Base-by-base conservation (phyloP, 2,888 invertebrate species). In the Lamproptera curius region DNA sequence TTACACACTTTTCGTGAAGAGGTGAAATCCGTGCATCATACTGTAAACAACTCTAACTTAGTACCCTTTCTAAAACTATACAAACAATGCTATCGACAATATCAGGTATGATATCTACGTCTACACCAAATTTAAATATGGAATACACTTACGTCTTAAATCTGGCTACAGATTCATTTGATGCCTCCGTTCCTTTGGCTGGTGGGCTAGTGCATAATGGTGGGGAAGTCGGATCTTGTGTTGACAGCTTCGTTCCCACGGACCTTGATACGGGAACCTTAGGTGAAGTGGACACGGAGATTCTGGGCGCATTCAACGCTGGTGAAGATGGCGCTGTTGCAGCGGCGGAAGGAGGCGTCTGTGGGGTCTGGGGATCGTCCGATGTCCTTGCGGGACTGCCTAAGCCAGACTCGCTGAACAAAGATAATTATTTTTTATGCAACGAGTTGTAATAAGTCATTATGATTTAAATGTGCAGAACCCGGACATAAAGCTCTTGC, bases 71-170 rank as follows among this genome's bases (percentile, higher is more conserved):
- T 10, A 42, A 14, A 15, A n/a, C 26, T 26, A 0, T 31, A 6
- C 13, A 6, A 10, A 31, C 11, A 31, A n/a, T n/a, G n/a, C n/a
- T n/a, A n/a, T n/a, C n/a, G n/a, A n/a, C n/a, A n/a, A n/a, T n/a
- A n/a, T n/a, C n/a, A n/a, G n/a, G n/a, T n/a, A n/a, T n/a, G n/a
- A n/a, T n/a, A n/a, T n/a, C n/a, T n/a, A n/a, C n/a, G n/a, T n/a
- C n/a, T n/a, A n/a, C n/a, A n/a, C 4, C 8, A 17, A 33, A 33
- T 3, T 17, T 2, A 46, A 37, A 33, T 50, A 41, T 38, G 16
- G 44, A 45, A 42, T 16, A 38, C 57, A 76, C 87, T 80, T 67
- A 88, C 88, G 86, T 86, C 73, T 88, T 88, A 53, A 88, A 88
- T 42, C 81, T 66, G 8, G 75, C 75, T 51, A 88, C 77, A 1